Evolutionary conservation across 2,888 invertebrate species (phyloP).

Genomic region (Anticlea derivata): DNA sequence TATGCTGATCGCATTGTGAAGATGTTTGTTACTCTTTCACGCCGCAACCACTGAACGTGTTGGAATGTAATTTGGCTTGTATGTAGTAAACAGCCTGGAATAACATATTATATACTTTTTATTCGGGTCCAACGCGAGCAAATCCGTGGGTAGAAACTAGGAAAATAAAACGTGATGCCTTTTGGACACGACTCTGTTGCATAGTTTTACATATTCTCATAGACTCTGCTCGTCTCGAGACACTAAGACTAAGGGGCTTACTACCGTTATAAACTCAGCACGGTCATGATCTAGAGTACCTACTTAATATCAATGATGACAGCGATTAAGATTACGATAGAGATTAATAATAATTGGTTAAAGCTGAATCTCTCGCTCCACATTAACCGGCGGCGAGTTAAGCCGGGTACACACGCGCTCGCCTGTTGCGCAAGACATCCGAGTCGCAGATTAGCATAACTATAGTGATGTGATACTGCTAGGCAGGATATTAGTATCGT

Average conservation of each 20-base stretch:
- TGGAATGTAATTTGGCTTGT: too few species aligned
- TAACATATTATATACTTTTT: too few species aligned
- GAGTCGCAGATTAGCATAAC: conserved; percentile 77
- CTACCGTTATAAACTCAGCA: conserved; percentile 18
- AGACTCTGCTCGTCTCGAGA: too few species aligned
- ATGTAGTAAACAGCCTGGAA: too few species aligned
- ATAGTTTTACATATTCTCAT: too few species aligned
- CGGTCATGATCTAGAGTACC: conserved; percentile 16
- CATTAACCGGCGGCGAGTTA: conserved; percentile 64
- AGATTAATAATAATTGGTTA: conserved; percentile 36
- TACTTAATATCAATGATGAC: conserved; percentile 23
- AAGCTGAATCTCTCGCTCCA: conserved; percentile 57
- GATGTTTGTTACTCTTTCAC: too few species aligned
- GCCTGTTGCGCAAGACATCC: conserved; percentile 82
- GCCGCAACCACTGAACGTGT: too few species aligned
- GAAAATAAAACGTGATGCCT: too few species aligned
- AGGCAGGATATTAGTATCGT: conserved; percentile 10
- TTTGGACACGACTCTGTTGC: too few species aligned
- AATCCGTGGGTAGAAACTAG: too few species aligned
- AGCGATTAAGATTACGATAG: conserved; percentile 24
- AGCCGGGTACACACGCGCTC: conserved; percentile 68
- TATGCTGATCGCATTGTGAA: too few species aligned
- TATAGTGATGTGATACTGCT: conserved; percentile 53
- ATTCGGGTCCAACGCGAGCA: too few species aligned
- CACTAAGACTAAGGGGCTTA: background rate